Evolutionary conservation across 2,888 invertebrate genomes (phyloP).

Genomic region (Zygothrica quintamaculata): DNA sequence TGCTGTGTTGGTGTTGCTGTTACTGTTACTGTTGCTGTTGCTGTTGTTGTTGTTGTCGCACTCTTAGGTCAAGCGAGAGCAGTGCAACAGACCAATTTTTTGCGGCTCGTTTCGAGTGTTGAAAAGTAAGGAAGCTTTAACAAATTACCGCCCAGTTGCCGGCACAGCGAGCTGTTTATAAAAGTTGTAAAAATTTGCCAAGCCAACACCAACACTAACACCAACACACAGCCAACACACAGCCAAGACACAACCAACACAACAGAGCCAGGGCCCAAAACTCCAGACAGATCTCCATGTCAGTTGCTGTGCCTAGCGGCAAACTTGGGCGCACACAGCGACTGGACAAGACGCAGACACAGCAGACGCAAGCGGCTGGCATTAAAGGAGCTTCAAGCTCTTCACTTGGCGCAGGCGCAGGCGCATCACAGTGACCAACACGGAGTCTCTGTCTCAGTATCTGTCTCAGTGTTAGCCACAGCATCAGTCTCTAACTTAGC

Average conservation of each 20-base stretch:
- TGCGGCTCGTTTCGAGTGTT: slow-evolving; percentile 72
- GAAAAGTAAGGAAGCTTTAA: slow-evolving; percentile 84
- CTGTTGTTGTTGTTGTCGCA: too few relatives aligned
- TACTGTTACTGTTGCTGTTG: too few relatives aligned
- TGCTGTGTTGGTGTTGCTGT: too few relatives aligned
- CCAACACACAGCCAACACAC: slow-evolving; percentile 24
- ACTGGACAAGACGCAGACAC: neutral
- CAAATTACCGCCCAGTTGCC: slow-evolving; percentile 83
- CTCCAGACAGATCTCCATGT: slow-evolving; percentile 45
- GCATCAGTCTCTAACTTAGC: neutral
- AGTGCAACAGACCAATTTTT: neutral
- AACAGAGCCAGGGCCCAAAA: slow-evolving; percentile 12
- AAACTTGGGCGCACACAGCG: slow-evolving; percentile 47
- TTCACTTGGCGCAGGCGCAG: slow-evolving; percentile 60
- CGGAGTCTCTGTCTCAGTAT: neutral
- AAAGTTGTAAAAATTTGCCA: slow-evolving; percentile 75
- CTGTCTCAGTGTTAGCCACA: neutral
- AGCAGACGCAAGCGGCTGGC: slow-evolving; percentile 49
- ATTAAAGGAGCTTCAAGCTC: slow-evolving; percentile 70
- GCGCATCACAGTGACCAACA: slow-evolving; percentile 43
- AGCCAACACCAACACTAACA: slow-evolving; percentile 58
- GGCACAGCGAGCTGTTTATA: slow-evolving; percentile 64
- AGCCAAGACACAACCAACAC: slow-evolving; percentile 22
- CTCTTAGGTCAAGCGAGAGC: neutral
- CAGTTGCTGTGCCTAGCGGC: slow-evolving; percentile 66